Conservation (phyloP, 2,113 vertebrate genomes). For the Diadophis punctatus region DNA sequence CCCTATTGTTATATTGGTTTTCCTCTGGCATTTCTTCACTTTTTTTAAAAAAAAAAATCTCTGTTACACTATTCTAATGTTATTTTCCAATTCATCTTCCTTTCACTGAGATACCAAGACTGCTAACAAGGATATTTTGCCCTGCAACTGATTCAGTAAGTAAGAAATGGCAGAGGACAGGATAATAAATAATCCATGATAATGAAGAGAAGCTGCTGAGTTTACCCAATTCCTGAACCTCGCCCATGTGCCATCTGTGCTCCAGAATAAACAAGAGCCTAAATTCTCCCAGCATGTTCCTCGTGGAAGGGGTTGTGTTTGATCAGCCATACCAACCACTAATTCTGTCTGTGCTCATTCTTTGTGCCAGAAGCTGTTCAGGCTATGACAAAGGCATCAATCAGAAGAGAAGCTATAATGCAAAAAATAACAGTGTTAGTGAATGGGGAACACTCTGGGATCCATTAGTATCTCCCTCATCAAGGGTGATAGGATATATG, state of each 20-base stretch:
- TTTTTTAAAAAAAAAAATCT: background rate
- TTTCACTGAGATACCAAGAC: background rate
- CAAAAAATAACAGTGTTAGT: constrained; percentile 29
- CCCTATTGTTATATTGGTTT: background rate
- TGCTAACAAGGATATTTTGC: background rate
- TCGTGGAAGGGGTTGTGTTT: background rate
- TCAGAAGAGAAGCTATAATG: constrained; percentile 11
- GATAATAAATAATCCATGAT: constrained; percentile 20
- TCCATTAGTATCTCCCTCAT: constrained; percentile 29
- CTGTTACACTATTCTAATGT: background rate
- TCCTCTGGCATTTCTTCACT: background rate
- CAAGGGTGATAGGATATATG: constrained; percentile 31
- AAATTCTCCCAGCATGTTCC: constrained; percentile 21
- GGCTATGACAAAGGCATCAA: constrained; percentile 22
- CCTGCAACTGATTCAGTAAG: background rate
- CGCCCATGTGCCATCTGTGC: background rate
- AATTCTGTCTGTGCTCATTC: constrained; percentile 15
- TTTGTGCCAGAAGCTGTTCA: constrained; percentile 28
- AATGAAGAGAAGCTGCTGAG: constrained; percentile 20
- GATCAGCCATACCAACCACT: constrained; percentile 24
- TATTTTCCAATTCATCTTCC: background rate
- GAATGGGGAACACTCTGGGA: constrained; percentile 23
- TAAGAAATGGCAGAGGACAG: constrained; percentile 13
- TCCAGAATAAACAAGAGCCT: constrained; percentile 34
- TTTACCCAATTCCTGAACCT: constrained; percentile 26